A percentile compares a stretch with the other conserved stretches of the same genome.
Evolutionary conservation across 2,113 vertebrate genomes (phyloP).

Genomic region (Hemicordylus capensis): DNA sequence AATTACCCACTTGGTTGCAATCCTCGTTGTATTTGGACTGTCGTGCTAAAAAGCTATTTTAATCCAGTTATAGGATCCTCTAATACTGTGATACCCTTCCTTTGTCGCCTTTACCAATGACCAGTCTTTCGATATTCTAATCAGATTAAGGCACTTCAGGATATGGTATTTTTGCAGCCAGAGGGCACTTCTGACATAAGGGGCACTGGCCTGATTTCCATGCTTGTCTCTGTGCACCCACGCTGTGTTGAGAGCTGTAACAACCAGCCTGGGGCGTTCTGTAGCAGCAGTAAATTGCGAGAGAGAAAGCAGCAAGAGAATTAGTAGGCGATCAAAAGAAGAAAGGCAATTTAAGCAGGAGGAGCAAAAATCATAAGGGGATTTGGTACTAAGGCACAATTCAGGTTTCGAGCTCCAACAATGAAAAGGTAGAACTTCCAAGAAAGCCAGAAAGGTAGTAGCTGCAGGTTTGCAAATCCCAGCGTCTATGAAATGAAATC

Average conservation of each 20-base stretch:
- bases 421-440: neutral
- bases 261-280: conserved; percentile 38
- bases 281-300: conserved; percentile 36
- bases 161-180: neutral
- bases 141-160: conserved; percentile 4
- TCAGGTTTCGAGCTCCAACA: neutral
- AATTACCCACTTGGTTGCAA: neutral
- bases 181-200: conserved; percentile 40
- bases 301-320: conserved; percentile 37
- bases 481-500: too few species aligned
- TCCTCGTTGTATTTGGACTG: neutral
- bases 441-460: neutral
- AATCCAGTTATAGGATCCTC: conserved; percentile 10
- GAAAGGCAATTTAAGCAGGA: conserved; percentile 47
- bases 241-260: conserved; percentile 12
- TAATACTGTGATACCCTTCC: neutral
- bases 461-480: neutral
- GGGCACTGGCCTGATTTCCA: conserved; percentile 31
- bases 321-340: conserved; percentile 25
- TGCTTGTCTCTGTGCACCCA: conserved; percentile 34
- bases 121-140: conserved; percentile 2
- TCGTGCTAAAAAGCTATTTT: conserved; percentile 25
- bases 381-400: neutral
- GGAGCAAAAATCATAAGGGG: neutral
- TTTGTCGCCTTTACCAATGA: neutral